Evolutionary conservation across 2,113 vertebrate genomes (phyloP).

Genomic region (Syngnathus typhle): DNA sequence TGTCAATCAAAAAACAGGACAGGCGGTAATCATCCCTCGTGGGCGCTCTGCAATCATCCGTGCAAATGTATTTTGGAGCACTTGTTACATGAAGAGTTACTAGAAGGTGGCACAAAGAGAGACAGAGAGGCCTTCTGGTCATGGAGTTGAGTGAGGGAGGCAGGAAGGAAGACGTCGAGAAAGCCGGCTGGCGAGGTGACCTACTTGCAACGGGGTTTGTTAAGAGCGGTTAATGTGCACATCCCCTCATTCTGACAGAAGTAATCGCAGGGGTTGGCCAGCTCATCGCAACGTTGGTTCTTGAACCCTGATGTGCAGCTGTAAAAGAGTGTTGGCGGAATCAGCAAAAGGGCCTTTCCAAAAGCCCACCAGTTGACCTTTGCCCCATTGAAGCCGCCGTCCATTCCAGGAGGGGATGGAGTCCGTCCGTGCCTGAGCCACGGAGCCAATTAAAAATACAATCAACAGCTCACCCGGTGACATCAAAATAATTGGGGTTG

Average conservation of each 20-base stretch:
- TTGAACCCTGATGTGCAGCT: slow-evolving; percentile 99
- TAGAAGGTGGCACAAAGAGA: slow-evolving; percentile 30
- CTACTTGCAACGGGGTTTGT: slow-evolving; percentile 99
- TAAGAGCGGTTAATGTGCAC: slow-evolving; percentile 99
- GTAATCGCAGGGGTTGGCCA: slow-evolving; percentile 99
- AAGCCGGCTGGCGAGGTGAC: slow-evolving; percentile 62
- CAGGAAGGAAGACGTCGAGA: slow-evolving; percentile 21
- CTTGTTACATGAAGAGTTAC: slow-evolving; percentile 55
- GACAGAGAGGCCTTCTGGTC: slow-evolving; percentile 14
- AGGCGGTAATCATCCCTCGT: neutral
- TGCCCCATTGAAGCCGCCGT: slow-evolving; percentile 30
- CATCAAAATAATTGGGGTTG: too few relatives aligned
- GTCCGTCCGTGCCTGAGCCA: too few relatives aligned
- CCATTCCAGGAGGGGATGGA: slow-evolving; percentile 11
- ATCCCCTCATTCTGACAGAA: slow-evolving; percentile 99
- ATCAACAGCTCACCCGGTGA: too few relatives aligned
- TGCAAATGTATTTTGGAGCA: slow-evolving; percentile 9
- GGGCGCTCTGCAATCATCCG: neutral
- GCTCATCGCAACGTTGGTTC: slow-evolving; percentile 99
- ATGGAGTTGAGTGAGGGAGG: slow-evolving; percentile 40
- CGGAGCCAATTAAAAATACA: too few relatives aligned
- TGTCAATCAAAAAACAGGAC: neutral
- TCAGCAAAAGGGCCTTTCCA: slow-evolving; percentile 48
- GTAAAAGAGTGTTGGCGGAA: slow-evolving; percentile 89
- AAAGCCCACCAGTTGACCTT: slow-evolving; percentile 35